Evolutionary conservation across 2,797 vertebrate genomes (phyloP).

Genomic region (Acridotheres tristis): DNA sequence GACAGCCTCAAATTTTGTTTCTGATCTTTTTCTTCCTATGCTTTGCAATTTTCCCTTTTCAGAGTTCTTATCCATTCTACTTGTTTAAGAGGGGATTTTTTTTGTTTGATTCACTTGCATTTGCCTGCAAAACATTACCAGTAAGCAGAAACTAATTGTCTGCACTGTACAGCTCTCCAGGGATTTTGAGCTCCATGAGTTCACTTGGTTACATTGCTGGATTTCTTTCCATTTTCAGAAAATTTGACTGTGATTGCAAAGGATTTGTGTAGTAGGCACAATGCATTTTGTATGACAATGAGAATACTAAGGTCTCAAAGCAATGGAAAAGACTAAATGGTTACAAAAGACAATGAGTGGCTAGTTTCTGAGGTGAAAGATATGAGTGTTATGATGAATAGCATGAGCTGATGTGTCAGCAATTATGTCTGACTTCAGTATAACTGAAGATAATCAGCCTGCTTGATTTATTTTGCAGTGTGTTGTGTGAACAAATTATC

Average conservation of each 20-base stretch:
- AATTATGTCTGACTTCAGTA: neutral
- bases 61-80: neutral
- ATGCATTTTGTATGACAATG: neutral
- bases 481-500: neutral
- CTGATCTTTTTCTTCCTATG: neutral
- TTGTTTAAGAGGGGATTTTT: neutral
- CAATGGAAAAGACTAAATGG: constrained; percentile 11
- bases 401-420: neutral
- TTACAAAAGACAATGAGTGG: neutral
- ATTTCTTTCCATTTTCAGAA: constrained; percentile 4
- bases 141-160: constrained; percentile 57
- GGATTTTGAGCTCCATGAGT: neutral
- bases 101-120: neutral
- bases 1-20: neutral
- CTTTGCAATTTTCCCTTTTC: neutral
- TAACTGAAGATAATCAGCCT: neutral
- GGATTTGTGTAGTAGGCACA: constrained; percentile 23
- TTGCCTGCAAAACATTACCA: neutral
- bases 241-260: constrained; percentile 35
- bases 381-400: neutral
- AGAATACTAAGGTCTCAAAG: neutral
- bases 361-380: constrained; percentile 31
- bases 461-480: neutral
- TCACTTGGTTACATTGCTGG: neutral
- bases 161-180: neutral